Conservation (phyloP, 1,140 invertebrate species). For the Zaprionus ornatus region DNA sequence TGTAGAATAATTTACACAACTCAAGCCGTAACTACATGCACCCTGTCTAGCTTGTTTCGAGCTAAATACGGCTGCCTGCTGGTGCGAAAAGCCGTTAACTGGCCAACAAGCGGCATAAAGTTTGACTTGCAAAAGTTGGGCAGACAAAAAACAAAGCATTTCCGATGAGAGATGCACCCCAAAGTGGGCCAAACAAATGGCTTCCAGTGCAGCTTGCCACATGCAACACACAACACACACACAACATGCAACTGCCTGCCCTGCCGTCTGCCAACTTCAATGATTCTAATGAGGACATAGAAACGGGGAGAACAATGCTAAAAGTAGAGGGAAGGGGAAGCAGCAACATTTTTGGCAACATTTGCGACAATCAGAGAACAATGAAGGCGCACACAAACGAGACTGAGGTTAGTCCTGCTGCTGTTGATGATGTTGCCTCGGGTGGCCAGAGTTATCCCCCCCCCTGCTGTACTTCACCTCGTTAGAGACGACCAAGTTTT, state of each 20-base stretch:
- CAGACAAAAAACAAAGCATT: constrained; percentile 66
- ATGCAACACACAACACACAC: constrained; percentile 21
- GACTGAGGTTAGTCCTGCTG: background rate
- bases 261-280: constrained; percentile 12
- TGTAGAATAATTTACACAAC: background rate
- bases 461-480: constrained; percentile 16
- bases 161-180: constrained; percentile 69
- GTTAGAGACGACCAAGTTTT: constrained; percentile 68
- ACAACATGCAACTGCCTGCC: constrained; percentile 16
- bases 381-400: constrained; percentile 17
- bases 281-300: constrained; percentile 38
- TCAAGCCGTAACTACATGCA: background rate
- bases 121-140: constrained; percentile 67
- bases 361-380: constrained; percentile 25
- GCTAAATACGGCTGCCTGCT: constrained; percentile 43
- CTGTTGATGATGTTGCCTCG: constrained; percentile 17
- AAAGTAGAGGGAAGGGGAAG: too few species aligned
- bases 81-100: constrained; percentile 73
- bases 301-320: background rate
- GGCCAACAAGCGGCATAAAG: constrained; percentile 63
- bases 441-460: background rate
- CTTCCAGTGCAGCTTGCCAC: constrained; percentile 3
- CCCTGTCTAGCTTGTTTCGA: background rate
- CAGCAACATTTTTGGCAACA: constrained; percentile 33
- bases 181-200: constrained; percentile 59